Conservation (phyloP, 2,113 vertebrate genomes). For the Antechinus flavipes region DNA sequence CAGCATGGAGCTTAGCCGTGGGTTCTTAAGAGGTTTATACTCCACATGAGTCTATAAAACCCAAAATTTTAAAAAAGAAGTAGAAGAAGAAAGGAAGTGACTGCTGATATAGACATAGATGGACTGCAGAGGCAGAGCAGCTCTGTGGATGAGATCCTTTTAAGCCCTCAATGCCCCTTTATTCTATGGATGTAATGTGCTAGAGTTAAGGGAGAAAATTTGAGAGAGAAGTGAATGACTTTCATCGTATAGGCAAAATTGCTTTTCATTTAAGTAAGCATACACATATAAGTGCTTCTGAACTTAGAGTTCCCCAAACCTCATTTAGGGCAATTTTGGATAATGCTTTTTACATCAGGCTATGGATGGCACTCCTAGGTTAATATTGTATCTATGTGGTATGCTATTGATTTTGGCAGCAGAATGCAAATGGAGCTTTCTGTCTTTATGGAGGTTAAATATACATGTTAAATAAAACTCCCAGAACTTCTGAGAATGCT, state of each 20-base stretch:
- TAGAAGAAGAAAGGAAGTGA: not conserved
- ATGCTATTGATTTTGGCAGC: not conserved
- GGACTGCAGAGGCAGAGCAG: not conserved
- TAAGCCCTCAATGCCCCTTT: not conserved
- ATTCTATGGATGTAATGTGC: not conserved
- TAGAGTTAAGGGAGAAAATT: not conserved
- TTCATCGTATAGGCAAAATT: not conserved
- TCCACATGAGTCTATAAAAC: not conserved
- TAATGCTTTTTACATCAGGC: not conserved
- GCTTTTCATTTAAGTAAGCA: not conserved
- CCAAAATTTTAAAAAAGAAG: not conserved
- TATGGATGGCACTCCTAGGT: not conserved
- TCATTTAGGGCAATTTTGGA: not conserved
- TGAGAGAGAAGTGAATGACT: slow-evolving; percentile 1
- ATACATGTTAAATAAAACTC: not conserved
- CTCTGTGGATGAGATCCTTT: not conserved
- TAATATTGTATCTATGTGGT: not conserved
- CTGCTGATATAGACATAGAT: not conserved
- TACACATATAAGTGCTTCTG: not conserved
- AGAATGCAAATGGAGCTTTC: not conserved
- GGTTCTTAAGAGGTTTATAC: not conserved
- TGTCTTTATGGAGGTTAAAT: not conserved
- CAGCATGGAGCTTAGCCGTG: not conserved
- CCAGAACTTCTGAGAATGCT: not conserved
- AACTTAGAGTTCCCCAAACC: not conserved